phyloP scores from a whole-genome alignment of 2,888 invertebrate genomes.

The Agrochola litura region DNA sequence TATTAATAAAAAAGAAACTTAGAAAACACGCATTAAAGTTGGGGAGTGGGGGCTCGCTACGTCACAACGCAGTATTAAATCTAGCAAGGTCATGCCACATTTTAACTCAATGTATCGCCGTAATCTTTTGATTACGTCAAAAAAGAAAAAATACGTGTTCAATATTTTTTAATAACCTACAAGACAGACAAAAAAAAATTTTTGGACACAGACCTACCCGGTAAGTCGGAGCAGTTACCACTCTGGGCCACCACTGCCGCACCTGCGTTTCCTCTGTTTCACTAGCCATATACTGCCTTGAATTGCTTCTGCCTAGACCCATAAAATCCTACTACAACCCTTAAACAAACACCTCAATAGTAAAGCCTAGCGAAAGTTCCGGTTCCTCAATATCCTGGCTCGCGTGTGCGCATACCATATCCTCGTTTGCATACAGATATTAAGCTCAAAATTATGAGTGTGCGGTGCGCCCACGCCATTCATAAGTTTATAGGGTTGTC shows the following conservation, averaged over 20 bases:
- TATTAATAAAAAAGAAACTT: no score
- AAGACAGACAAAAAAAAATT: no score
- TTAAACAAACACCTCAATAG: conserved; percentile 12
- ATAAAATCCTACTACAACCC: background rate
- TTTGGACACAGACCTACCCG: no score
- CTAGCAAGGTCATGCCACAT: no score
- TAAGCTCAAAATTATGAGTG: conserved; percentile 61
- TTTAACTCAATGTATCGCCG: no score
- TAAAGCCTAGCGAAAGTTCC: background rate
- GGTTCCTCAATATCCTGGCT: conserved; percentile 15
- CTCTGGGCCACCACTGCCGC: background rate
- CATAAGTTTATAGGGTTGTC: conserved; percentile 48
- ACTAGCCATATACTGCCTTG: background rate
- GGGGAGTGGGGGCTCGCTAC: no score
- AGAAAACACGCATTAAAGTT: no score
- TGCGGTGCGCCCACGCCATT: conserved; percentile 58
- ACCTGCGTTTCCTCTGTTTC: background rate
- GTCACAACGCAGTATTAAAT: no score
- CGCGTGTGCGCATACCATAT: conserved; percentile 33
- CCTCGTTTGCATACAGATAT: conserved; percentile 54
- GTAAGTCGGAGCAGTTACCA: background rate
- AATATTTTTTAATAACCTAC: no score
- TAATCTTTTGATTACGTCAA: no score
- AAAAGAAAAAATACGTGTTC: no score
- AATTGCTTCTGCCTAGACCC: background rate